Conservation (phyloP, 2,113 vertebrate species). For the Sinocyclocheilus grahami region DNA sequence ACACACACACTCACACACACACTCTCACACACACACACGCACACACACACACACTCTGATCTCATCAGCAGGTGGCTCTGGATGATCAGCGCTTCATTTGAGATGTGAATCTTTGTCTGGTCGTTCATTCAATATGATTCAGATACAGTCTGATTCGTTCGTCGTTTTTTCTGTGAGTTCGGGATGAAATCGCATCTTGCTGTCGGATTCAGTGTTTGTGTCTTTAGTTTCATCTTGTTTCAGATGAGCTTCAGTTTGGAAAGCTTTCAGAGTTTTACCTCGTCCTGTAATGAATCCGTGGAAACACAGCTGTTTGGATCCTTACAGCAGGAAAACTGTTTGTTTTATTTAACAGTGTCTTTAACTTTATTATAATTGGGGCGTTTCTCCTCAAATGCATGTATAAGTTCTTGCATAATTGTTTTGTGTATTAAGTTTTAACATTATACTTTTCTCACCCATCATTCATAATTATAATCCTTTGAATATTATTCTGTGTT, state of each 20-base stretch:
- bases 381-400: conserved; percentile 12
- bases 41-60: no score
- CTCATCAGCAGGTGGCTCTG: not conserved
- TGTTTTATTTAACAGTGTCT: conserved; percentile 28
- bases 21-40: no score
- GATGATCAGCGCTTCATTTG: not conserved
- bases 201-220: not conserved
- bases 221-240: not conserved
- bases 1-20: no score
- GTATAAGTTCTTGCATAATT: not conserved
- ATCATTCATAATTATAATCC: conserved; percentile 9
- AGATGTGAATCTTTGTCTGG: conserved; percentile 9
- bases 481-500: conserved; percentile 15
- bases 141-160: not conserved
- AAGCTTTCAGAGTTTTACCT: not conserved
- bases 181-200: no score
- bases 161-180: no score
- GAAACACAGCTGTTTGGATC: not conserved
- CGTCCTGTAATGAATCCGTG: not conserved
- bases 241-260: not conserved
- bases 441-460: conserved; percentile 41
- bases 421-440: conserved; percentile 43
- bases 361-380: conserved; percentile 15
- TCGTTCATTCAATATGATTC: not conserved
- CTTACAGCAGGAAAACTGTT: not conserved